Evolutionary conservation across 2,797 vertebrate species (phyloP).

Genomic region (Tangara arthus): DNA sequence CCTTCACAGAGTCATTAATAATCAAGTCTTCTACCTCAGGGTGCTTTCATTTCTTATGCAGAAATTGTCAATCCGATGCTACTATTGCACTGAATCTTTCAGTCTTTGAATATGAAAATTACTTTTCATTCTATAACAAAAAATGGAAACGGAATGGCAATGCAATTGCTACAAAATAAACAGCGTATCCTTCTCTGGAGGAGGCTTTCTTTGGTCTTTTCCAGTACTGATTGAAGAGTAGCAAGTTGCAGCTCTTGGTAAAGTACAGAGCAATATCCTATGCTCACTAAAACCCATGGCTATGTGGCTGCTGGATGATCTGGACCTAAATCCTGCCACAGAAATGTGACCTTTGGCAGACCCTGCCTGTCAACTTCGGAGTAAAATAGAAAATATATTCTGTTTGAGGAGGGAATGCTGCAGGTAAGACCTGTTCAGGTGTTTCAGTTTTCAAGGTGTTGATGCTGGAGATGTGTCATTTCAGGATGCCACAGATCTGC

Average conservation of each 20-base stretch:
- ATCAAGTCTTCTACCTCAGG: not conserved
- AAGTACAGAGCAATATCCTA: not conserved
- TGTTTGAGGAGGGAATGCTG: not conserved
- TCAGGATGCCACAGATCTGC: not conserved
- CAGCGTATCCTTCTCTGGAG: not conserved
- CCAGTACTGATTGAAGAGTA: not conserved
- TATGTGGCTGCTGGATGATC: not conserved
- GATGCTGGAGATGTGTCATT: not conserved
- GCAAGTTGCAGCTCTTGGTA: not conserved
- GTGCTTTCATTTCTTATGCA: not conserved
- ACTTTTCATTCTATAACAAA: not conserved
- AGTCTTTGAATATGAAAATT: not conserved
- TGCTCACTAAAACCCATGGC: fast-evolving
- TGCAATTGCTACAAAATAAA: not conserved
- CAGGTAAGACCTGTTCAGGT: not conserved
- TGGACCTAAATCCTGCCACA: not conserved
- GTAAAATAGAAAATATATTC: not conserved
- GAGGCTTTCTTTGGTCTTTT: not conserved
- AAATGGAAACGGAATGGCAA: not conserved
- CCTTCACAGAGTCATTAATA: not conserved
- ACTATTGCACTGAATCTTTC: not conserved
- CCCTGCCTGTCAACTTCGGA: not conserved
- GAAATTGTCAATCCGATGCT: not conserved
- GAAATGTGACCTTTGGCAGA: not conserved
- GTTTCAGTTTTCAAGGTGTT: not conserved